Base-by-base conservation (phyloP, 1,140 invertebrate species). In the Tribolium castaneum region DNA sequence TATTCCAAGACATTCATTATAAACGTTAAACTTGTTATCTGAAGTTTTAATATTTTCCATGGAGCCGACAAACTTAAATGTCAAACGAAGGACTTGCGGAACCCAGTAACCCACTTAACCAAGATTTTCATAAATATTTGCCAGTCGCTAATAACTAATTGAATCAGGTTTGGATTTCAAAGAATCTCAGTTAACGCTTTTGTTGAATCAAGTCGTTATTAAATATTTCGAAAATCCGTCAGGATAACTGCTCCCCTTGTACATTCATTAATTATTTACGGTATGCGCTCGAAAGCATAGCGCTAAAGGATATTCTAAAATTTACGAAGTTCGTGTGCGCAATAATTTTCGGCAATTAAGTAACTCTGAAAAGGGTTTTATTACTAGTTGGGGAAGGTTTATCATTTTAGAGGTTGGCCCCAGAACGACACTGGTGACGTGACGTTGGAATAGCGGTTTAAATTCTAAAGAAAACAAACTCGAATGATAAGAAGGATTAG, bases 341-440 rank as follows among this genome's bases (percentile, higher is more conserved):
- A 66, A 39, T 66, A 66, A 66, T 66, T 66, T 66, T 66, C 59
- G 30, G 34, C 59, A 66, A 66, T 66, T 66, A 66, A 59, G 59
- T 66, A 35, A 35, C n/a, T 66, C 25, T 66, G 59, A 66, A 66
- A 35, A 22, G 59, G 59, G 59, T 66, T 66, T 35, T 30, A 14
- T 34, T 35, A 66, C 59, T 66, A 30, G 54, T 59, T 59, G 54
- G 5, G 54, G 59, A 66, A 66, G 30, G 59, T 35, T 66, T 66
- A 35, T 66, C 59, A 66, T 66, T 59, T 35, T 66, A 66, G 25
- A 30, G 6, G 54, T 30, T 9, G 22, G 22, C n/a, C n/a, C 7
- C 10, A 19, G 13, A 19, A 10, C 22, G 22, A 22, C 14, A 35
- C 1, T 12, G 10, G 9, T 66, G 59, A 12, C 30, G 59, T 22